phyloP scores from a whole-genome alignment of 2,113 vertebrate genomes.

The Xenus cinereus region DNA sequence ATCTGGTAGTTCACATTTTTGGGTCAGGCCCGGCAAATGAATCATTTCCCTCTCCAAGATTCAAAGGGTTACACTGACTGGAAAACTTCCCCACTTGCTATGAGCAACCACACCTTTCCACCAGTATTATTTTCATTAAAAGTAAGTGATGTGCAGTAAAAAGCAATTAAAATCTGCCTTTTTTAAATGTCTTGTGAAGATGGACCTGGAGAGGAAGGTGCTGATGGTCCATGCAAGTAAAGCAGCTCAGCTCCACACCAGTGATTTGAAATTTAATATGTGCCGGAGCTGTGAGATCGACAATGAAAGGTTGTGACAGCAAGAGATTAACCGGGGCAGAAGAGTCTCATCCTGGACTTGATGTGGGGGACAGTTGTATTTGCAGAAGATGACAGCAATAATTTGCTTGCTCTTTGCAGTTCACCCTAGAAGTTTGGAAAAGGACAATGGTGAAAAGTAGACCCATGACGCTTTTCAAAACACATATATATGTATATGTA shows the following conservation, averaged over 20 bases:
- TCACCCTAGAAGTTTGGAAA: background rate
- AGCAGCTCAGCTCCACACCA: background rate
- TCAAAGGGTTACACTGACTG: background rate
- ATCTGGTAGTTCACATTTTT: background rate
- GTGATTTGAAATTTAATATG: background rate
- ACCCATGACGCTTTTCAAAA: background rate
- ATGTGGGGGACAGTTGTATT: background rate
- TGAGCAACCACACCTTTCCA: background rate
- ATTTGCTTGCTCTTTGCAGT: background rate
- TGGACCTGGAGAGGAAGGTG: background rate
- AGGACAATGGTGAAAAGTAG: background rate
- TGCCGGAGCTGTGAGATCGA: background rate
- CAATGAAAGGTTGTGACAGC: background rate
- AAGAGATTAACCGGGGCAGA: background rate
- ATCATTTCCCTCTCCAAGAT: background rate
- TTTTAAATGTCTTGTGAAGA: background rate
- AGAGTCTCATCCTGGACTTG: background rate
- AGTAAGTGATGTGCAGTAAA: background rate
- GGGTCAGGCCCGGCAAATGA: background rate
- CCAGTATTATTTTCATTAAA: background rate
- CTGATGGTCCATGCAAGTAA: background rate
- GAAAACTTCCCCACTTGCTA: background rate
- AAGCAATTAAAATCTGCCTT: background rate
- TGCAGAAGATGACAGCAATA: constrained; percentile 3
- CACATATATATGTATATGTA: too few species aligned